phyloP scores from a whole-genome alignment of 2,113 vertebrate genomes.

The Kryptolebias marmoratus region DNA sequence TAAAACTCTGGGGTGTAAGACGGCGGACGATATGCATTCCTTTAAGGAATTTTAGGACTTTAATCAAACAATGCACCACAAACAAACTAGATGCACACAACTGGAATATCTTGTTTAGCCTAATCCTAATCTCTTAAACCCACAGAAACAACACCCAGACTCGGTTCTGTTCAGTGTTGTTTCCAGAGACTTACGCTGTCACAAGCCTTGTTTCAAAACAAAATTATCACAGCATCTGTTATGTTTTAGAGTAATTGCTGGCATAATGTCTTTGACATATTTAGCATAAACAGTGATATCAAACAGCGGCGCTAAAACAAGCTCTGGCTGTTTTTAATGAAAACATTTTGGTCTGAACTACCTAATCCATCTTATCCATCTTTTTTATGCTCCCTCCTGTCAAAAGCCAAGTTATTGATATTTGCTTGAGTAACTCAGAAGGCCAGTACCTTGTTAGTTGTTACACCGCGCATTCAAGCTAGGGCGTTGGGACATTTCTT shows the following conservation, averaged over 20 bases:
- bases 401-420: constrained; percentile 14
- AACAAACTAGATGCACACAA: constrained; percentile 36
- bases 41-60: too few relatives aligned
- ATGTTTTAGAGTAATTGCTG: constrained; percentile 17
- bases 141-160: constrained; percentile 34
- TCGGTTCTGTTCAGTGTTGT: constrained; percentile 29
- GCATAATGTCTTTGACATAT: constrained; percentile 19
- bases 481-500: constrained; percentile 12
- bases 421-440: constrained; percentile 9
- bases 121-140: constrained; percentile 7
- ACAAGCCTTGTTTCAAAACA: constrained; percentile 9
- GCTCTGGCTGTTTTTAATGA: constrained; percentile 37
- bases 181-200: constrained; percentile 9
- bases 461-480: not conserved
- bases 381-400: not conserved
- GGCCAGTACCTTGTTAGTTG: constrained; percentile 49
- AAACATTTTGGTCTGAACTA: constrained; percentile 35
- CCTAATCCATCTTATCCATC: not conserved
- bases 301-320: not conserved
- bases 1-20: too few relatives aligned
- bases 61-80: too few relatives aligned
- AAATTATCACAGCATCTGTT: constrained; percentile 6
- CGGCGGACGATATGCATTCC: too few relatives aligned
- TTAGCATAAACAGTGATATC: constrained; percentile 28
- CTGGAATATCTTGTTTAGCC: constrained; percentile 37